A percentile compares a stretch with the other conserved stretches of the same genome.
These are phyloP conservation scores for Coelinius sp. DNA, from an alignment of 2,888 invertebrate species.

Conservation along the genomic window DNA sequence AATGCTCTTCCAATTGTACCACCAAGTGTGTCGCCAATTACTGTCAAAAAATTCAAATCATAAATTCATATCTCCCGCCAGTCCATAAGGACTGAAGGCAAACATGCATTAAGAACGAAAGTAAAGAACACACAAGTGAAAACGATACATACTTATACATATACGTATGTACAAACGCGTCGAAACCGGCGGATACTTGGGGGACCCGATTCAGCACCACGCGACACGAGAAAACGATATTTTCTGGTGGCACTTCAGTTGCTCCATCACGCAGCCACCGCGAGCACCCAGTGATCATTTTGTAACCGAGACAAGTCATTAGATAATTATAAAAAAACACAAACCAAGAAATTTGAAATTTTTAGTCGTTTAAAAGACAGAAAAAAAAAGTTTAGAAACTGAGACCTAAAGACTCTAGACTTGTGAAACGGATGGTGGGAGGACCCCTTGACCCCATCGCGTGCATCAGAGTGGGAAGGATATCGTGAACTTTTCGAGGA, in stretches of 20 bases:
- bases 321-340: background rate
- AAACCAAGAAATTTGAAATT: background rate
- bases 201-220: constrained; percentile 23
- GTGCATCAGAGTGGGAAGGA: constrained; percentile 26
- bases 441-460: constrained; percentile 37
- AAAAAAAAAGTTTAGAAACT: constrained; percentile 1
- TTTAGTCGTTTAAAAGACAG: background rate
- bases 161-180: background rate
- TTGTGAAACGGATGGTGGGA: constrained; percentile 7
- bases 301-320: background rate
- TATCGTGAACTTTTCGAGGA: constrained; percentile 31
- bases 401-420: background rate
- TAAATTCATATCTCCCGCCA: constrained; percentile 19
- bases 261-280: constrained; percentile 28
- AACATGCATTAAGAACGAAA: constrained; percentile 7
- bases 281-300: background rate
- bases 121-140: constrained; percentile 13
- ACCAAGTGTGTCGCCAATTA: too few relatives aligned
- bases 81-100: background rate
- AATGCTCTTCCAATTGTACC: too few relatives aligned
- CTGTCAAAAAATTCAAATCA: too few relatives aligned
- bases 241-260: constrained; percentile 34
- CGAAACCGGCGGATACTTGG: constrained; percentile 8
- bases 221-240: constrained; percentile 38
- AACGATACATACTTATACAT: background rate